Base-by-base conservation (phyloP, 2,888 invertebrate species). In the Caenorhabditis imperialis region DNA sequence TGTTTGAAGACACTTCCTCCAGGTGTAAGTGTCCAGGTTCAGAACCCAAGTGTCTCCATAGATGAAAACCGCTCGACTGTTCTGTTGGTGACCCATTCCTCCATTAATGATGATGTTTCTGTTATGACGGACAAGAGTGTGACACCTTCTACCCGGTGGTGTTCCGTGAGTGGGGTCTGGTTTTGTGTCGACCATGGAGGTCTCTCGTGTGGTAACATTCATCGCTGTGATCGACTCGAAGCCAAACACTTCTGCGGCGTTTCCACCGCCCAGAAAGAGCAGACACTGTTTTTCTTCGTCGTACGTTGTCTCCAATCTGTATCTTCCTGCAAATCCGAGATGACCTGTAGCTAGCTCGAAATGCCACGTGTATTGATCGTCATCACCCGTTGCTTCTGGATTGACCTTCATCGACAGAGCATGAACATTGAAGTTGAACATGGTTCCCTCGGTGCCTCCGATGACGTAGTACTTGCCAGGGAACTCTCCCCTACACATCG, bases 1-100 rank as follows among this genome's bases (percentile, higher is more conserved):
- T 0, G 23, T 14, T 3, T 48, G n/a, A 1, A 48, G 23, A 20
- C 65, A 63, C 37, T 75, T 72, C 16, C 38, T 69, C 84, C 84
- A 84, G 10, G 55, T 35, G 6, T 48, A 62, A 7, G 42, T 75
- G 23, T 76, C 72, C 54, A 85, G 33, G 48, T 85, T 61, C 53
- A 83, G 71, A 8, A 65, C 18, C 84, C 84, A 84, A 8, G 84
- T n/a, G n/a, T n/a, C n/a, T n/a, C n/a, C 75, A 35, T 83, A 78
- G 10, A 7, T 30, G 30, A 30, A 30, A 6, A 30, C 10, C 10
- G 30, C 7, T 10, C 10, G 30, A 30, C 6, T 7, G 10, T 30
- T 6, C n/a, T 20, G 18, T 22, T 10, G 35, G 23, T 55, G 55
- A 33, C 35, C 37, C 6, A 63, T 25, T 8, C 65, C 65, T 5